Evolutionary conservation across 2,113 vertebrate genomes (phyloP), one percentile per base, ranked within the genome.

Genomic region (Ammodytes marinus): DNA sequence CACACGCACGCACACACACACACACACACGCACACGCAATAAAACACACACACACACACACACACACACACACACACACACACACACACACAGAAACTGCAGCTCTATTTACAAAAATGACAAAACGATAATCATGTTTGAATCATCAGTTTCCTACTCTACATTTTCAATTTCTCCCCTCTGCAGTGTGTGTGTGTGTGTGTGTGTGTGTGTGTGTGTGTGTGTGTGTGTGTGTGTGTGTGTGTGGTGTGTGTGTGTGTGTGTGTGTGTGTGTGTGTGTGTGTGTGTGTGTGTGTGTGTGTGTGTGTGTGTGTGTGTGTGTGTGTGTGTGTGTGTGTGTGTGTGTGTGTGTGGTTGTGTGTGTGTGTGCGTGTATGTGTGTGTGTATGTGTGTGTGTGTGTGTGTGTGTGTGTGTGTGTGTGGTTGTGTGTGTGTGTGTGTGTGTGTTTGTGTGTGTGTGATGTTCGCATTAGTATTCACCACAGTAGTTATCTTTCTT

Each of bases 401-500:
- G 11, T 43, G 52, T 55, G 68, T 43, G 39, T 19, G 17, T 27
- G 42, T 27, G 61, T 46, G 42, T 46, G 17, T 9, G 61, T 64
- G 43, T 27, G 63, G 27, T 42, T 46, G 61, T 64, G 60, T 64
- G 60, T 64, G 42, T 46, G 11, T 37, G 27, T 46, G 61, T 65
- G 61, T 79, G 54, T 82, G 72, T 69, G 57, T 63, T 61, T 35
- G 35, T 61, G 57, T 47, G 45, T 47, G 65, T 52, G 65, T 12
- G 46, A 79, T 15, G 39, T 54, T 45, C 46, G 45, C 69, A 90
- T 88, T 76, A 80, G 84, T 88, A 90, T 86, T 90, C 84, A 78
- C 4, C 47, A 54, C 76, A 72, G 2, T 45, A 27, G 58, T 27
- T 52, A 54, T 69, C 47, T 12, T 35, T 43, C 86, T 84, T 79